These are phyloP conservation scores for Phenacoccus solenopsis DNA, from an alignment of 1,140 invertebrate species.

Conservation along the genomic window DNA sequence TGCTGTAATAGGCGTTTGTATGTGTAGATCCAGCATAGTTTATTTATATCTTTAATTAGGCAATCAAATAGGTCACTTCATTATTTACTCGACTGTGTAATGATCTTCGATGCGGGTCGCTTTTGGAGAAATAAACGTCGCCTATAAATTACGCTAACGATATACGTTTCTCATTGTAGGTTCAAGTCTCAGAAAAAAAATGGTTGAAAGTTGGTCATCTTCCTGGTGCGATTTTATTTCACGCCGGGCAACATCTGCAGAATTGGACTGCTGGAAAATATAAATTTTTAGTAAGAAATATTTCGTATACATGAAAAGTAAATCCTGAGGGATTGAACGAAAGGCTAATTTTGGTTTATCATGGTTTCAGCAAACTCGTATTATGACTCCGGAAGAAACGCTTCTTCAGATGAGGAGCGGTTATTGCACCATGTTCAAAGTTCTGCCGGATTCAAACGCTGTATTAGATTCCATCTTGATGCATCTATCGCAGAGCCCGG, in stretches of 20 bases:
- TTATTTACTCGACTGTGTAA: background rate
- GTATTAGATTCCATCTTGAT: background rate
- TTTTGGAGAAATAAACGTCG: too few relatives aligned
- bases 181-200: conserved; percentile 37
- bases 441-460: background rate
- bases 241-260: conserved; percentile 61
- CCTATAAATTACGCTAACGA: background rate
- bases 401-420: background rate
- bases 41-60: background rate
- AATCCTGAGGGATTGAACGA: background rate
- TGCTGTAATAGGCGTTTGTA: background rate
- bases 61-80: background rate
- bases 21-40: background rate
- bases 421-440: conserved; percentile 10
- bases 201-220: conserved; percentile 65
- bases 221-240: conserved; percentile 61
- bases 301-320: background rate
- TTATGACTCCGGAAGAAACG: conserved; percentile 7
- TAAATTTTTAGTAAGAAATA: conserved; percentile 46
- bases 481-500: background rate
- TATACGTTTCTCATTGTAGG: background rate
- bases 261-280: conserved; percentile 59
- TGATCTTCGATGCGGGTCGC: background rate
- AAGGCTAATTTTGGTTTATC: background rate
- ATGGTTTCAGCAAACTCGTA: conserved; percentile 10